These are phyloP conservation scores for Phengaris alcon DNA, from an alignment of 2,888 invertebrate genomes.

Conservation along the genomic window DNA sequence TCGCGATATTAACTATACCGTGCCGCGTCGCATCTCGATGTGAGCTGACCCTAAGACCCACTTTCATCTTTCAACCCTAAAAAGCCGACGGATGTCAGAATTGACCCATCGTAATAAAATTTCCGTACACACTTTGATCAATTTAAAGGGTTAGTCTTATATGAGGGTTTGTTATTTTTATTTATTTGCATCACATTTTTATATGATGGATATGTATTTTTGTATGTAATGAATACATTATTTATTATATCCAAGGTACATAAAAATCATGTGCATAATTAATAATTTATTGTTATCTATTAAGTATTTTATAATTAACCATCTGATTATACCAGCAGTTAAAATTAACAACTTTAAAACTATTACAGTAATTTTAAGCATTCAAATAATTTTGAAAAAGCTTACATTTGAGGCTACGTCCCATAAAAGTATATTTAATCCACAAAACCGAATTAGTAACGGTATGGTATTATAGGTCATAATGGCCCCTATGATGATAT, in stretches of 20 bases:
- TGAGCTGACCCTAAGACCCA: neutral
- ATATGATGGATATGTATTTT: too few species aligned
- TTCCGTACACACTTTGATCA: slow-evolving; percentile 40
- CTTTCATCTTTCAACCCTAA: slow-evolving; percentile 40
- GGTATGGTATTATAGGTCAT: neutral
- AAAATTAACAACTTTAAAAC: too few species aligned
- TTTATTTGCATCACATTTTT: neutral
- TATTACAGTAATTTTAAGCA: too few species aligned
- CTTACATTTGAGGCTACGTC: neutral
- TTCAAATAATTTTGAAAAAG: too few species aligned
- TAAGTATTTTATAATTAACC: neutral
- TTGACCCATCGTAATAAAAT: slow-evolving; percentile 56
- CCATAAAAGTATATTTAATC: neutral
- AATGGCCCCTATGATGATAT: neutral
- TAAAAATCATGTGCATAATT: too few species aligned
- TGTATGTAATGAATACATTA: too few species aligned
- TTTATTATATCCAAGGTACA: too few species aligned
- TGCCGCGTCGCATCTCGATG: too few species aligned
- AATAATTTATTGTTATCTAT: too few species aligned
- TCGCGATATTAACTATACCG: too few species aligned
- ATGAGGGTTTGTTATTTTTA: slow-evolving; percentile 19
- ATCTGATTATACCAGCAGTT: too few species aligned
- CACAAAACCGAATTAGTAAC: neutral
- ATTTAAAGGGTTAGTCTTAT: slow-evolving; percentile 26
- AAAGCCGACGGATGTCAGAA: slow-evolving; percentile 48